A percentile compares a stretch with the other conserved stretches of the same genome.
phyloP scores from a whole-genome alignment of 1,140 invertebrate genomes.

The Hetaerina americana region DNA sequence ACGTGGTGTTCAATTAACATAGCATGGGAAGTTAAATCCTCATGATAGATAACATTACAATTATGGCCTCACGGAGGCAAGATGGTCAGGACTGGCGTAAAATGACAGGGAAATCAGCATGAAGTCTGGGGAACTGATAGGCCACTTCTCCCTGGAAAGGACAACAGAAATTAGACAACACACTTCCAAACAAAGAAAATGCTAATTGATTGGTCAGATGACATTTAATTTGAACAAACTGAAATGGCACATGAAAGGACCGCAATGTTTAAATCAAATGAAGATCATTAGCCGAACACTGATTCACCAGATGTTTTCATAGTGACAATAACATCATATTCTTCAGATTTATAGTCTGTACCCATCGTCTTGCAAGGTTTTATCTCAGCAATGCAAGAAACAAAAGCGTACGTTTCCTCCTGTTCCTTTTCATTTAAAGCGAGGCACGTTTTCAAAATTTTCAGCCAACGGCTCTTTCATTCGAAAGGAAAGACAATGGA shows the following conservation, averaged over 20 bases:
- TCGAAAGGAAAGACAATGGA: too few species aligned
- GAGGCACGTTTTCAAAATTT: too few species aligned
- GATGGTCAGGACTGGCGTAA: constrained; percentile 20
- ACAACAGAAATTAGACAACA: neutral
- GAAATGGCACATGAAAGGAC: neutral
- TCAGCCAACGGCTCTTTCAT: too few species aligned
- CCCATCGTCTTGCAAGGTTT: too few species aligned
- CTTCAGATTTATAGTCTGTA: too few species aligned
- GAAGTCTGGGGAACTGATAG: constrained; percentile 24
- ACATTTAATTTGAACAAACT: neutral
- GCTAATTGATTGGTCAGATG: neutral
- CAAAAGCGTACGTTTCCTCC: too few species aligned
- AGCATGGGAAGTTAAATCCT: neutral
- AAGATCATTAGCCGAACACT: too few species aligned
- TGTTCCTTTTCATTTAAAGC: too few species aligned
- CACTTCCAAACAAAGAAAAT: neutral
- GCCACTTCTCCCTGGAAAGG: constrained; percentile 26
- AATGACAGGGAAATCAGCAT: constrained; percentile 26
- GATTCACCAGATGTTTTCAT: too few species aligned
- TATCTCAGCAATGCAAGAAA: too few species aligned
- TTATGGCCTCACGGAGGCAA: neutral
- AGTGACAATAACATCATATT: too few species aligned
- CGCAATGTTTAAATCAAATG: neutral
- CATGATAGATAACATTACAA: neutral
- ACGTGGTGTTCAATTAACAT: neutral